Evolutionary conservation across 2,888 invertebrate genomes (phyloP).

Genomic region (Folsomia manolachei): DNA sequence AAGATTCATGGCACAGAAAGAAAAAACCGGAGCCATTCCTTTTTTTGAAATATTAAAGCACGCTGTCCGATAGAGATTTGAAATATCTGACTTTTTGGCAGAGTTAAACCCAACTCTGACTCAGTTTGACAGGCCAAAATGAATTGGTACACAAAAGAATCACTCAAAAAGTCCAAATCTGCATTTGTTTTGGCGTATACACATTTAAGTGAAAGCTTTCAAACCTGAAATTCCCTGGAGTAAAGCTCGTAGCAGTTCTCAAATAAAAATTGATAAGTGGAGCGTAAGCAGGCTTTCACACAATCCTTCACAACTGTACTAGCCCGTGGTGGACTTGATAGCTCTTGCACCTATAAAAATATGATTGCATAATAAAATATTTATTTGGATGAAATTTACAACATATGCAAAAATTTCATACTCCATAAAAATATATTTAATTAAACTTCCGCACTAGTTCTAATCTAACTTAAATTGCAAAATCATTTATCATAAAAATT

Average conservation of each 20-base stretch:
- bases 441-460: too few relatives aligned
- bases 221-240: slow-evolving; percentile 83
- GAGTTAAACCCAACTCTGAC: neutral
- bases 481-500: too few relatives aligned
- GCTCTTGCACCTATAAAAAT: slow-evolving; percentile 79
- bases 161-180: neutral
- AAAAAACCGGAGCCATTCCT: too few relatives aligned
- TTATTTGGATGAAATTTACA: neutral
- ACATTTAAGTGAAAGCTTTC: slow-evolving; percentile 17
- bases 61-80: too few relatives aligned
- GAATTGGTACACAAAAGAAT: neutral
- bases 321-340: slow-evolving; percentile 96
- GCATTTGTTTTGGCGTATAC: slow-evolving; percentile 6
- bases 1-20: too few relatives aligned
- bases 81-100: neutral
- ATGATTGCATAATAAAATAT: slow-evolving; percentile 23
- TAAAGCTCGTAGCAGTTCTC: slow-evolving; percentile 98
- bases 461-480: too few relatives aligned
- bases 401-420: neutral
- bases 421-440: neutral
- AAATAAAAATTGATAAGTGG: slow-evolving; percentile 98
- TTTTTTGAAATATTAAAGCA: too few relatives aligned
- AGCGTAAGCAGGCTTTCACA: slow-evolving; percentile 95
- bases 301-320: slow-evolving; percentile 99
- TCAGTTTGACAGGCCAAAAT: neutral